A percentile compares a stretch with the other conserved stretches of the same genome.
Conservation (phyloP, 2,888 invertebrate species). For the Andrena trimmerana region DNA sequence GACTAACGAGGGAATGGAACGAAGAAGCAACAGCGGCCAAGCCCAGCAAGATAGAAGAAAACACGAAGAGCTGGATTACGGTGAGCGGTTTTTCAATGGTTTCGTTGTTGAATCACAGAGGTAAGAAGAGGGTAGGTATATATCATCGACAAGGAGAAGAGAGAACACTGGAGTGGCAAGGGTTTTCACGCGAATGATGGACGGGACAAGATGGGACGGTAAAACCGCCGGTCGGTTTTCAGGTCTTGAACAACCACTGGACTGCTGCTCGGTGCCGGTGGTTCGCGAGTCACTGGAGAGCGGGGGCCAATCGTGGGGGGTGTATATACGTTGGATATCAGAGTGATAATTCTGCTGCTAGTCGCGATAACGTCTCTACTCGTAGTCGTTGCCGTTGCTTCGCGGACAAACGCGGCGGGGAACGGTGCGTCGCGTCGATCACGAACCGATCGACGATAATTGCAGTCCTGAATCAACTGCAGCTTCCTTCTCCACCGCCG, state of each 20-base stretch:
- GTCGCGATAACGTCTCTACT: slow-evolving; percentile 74
- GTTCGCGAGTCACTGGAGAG: slow-evolving; percentile 81
- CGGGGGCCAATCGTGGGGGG: slow-evolving; percentile 75
- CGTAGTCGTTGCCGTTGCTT: slow-evolving; percentile 21
- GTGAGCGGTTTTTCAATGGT: slow-evolving; percentile 66
- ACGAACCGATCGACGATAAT: slow-evolving; percentile 20
- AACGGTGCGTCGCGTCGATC: slow-evolving; percentile 2
- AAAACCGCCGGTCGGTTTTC: neutral
- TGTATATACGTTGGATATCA: slow-evolving; percentile 82
- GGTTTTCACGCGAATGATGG: too few species aligned
- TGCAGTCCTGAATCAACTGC: neutral
- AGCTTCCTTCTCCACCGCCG: neutral
- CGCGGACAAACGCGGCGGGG: neutral
- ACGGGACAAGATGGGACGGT: neutral
- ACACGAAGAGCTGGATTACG: slow-evolving; percentile 70
- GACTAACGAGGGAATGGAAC: slow-evolving; percentile 66
- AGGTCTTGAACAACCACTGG: slow-evolving; percentile 16
- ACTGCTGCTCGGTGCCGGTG: slow-evolving; percentile 72
- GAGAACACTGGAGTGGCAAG: neutral
- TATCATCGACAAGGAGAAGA: neutral
- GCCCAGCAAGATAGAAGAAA: slow-evolving; percentile 57
- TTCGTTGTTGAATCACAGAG: neutral
- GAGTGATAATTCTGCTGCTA: slow-evolving; percentile 80
- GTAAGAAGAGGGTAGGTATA: neutral
- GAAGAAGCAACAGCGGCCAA: slow-evolving; percentile 69